These are phyloP conservation scores for Axis porcinus DNA, from an alignment of 2,113 vertebrate genomes.

Conservation along the genomic window DNA sequence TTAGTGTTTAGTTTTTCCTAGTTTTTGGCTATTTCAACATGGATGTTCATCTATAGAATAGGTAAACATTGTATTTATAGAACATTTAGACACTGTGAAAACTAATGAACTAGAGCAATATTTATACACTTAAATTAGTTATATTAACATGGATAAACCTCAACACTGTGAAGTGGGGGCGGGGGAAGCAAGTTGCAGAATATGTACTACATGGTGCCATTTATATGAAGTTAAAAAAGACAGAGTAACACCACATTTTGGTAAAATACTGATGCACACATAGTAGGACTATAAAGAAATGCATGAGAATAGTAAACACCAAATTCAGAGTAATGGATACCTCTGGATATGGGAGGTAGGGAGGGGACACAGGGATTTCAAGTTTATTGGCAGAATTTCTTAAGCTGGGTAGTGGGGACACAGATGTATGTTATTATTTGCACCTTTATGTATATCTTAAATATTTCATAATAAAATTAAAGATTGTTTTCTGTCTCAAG, in stretches of 20 bases:
- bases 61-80: neutral
- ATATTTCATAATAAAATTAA: constrained; percentile 2
- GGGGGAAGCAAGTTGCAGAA: neutral
- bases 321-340: neutral
- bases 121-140: neutral
- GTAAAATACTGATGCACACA: neutral
- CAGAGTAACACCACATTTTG: neutral
- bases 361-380: neutral
- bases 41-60: neutral
- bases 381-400: neutral
- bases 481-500: neutral
- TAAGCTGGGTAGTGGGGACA: neutral
- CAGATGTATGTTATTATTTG: neutral
- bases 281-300: neutral
- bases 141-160: neutral
- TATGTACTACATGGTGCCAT: neutral
- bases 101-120: neutral
- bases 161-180: neutral
- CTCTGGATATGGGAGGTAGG: neutral
- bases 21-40: neutral
- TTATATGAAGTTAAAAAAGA: neutral
- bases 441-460: neutral
- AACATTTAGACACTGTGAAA: neutral
- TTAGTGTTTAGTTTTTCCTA: neutral
- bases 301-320: neutral